phyloP scores from a whole-genome alignment of 2,113 vertebrate species.

The Bungarus multicinctus region DNA sequence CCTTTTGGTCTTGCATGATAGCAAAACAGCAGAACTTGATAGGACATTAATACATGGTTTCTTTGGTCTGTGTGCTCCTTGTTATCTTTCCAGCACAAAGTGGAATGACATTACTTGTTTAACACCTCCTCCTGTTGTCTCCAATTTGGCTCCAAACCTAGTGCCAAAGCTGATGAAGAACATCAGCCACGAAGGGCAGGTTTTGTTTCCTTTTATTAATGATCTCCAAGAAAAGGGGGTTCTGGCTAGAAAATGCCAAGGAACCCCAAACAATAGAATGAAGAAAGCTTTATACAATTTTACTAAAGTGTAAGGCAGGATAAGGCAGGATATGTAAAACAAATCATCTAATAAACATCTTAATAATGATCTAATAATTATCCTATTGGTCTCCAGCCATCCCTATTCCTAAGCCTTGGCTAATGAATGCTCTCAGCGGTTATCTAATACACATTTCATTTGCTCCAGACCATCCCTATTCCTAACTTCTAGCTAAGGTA shows the following conservation, averaged over 20 bases:
- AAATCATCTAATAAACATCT: neutral
- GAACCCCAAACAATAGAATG: neutral
- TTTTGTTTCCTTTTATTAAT: neutral
- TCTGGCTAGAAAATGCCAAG: neutral
- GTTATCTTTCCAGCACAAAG: neutral
- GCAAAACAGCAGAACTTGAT: neutral
- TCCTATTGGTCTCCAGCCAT: neutral
- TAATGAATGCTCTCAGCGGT: neutral
- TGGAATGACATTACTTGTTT: neutral
- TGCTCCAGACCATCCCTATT: neutral
- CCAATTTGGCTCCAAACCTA: neutral
- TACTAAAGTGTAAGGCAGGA: neutral
- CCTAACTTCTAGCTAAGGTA: neutral
- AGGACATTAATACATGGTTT: neutral
- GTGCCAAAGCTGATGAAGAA: neutral
- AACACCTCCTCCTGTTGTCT: neutral
- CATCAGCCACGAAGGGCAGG: neutral
- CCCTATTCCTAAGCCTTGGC: neutral
- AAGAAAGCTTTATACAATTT: neutral
- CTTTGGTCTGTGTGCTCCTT: neutral
- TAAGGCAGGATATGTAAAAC: neutral
- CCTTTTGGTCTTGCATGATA: neutral
- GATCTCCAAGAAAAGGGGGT: neutral
- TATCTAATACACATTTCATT: neutral
- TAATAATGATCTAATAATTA: neutral